These are phyloP conservation scores for Physella acuta DNA, from an alignment of 1,140 invertebrate species.

Conservation along the genomic window DNA sequence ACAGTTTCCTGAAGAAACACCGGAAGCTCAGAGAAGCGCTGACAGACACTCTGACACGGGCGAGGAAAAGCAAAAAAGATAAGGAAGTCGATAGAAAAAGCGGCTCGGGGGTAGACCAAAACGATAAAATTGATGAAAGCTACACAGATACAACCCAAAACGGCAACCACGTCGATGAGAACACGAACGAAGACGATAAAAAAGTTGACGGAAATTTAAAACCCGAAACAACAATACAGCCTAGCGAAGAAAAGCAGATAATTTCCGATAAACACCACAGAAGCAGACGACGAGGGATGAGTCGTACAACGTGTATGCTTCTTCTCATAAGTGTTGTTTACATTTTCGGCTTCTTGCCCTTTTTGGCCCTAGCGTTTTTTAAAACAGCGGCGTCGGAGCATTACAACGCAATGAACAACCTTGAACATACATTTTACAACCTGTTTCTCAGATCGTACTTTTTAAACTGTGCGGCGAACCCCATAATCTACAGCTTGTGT, in stretches of 20 bases:
- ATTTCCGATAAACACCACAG: not conserved
- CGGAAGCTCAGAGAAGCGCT: constrained; percentile 15
- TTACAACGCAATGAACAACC: constrained; percentile 23
- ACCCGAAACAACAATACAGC: too few relatives aligned
- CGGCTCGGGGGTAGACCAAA: not conserved
- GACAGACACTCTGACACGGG: constrained; percentile 16
- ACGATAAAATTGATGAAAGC: not conserved
- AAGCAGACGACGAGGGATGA: not conserved
- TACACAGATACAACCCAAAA: not conserved
- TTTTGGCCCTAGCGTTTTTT: constrained; percentile 33
- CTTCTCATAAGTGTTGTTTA: constrained; percentile 38
- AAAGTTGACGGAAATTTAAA: not conserved
- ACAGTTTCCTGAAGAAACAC: constrained; percentile 16
- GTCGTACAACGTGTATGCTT: constrained; percentile 36
- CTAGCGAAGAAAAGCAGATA: too few relatives aligned
- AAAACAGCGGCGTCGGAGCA: constrained; percentile 23
- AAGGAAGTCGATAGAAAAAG: not conserved
- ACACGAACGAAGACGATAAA: not conserved
- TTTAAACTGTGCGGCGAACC: constrained; percentile 43
- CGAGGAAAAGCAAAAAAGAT: constrained; percentile 8
- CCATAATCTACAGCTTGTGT: constrained; percentile 41
- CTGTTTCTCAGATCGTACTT: constrained; percentile 39
- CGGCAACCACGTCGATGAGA: not conserved
- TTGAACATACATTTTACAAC: constrained; percentile 11
- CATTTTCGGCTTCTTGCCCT: constrained; percentile 37